phyloP scores from a whole-genome alignment of 2,113 vertebrate species.

The Laterallus jamaicensis region DNA sequence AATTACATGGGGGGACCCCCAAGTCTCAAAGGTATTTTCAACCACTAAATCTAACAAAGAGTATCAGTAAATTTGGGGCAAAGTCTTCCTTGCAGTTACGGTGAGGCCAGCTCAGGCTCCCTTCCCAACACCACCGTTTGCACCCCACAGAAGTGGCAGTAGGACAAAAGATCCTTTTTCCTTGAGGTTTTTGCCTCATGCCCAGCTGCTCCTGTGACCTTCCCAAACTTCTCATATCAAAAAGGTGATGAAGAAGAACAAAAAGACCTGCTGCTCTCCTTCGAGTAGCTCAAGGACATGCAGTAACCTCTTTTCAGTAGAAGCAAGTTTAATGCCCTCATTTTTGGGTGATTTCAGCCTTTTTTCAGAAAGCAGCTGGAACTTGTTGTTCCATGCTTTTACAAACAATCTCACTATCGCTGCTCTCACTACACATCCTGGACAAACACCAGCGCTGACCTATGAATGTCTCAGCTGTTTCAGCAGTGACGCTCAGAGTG shows the following conservation, averaged over 20 bases:
- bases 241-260: neutral
- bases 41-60: neutral
- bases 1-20: accelerated
- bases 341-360: neutral
- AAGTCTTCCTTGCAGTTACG: accelerated
- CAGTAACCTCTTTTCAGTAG: neutral
- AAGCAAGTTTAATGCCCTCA: neutral
- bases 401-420: too few species aligned
- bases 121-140: neutral
- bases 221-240: neutral
- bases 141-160: neutral
- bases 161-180: neutral
- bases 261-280: neutral
- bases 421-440: neutral
- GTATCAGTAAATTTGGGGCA: neutral
- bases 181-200: neutral
- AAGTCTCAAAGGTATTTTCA: neutral
- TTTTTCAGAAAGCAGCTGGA: neutral
- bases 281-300: neutral
- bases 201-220: neutral
- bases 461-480: accelerated
- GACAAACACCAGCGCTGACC: neutral
- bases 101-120: neutral
- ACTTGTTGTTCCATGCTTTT: neutral
- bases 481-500: neutral